Percentiles rank a stretch among this genome's conserved stretches.
Evolutionary conservation across 2,888 invertebrate genomes (phyloP).

Genomic region (Dryadula phaetusa): DNA sequence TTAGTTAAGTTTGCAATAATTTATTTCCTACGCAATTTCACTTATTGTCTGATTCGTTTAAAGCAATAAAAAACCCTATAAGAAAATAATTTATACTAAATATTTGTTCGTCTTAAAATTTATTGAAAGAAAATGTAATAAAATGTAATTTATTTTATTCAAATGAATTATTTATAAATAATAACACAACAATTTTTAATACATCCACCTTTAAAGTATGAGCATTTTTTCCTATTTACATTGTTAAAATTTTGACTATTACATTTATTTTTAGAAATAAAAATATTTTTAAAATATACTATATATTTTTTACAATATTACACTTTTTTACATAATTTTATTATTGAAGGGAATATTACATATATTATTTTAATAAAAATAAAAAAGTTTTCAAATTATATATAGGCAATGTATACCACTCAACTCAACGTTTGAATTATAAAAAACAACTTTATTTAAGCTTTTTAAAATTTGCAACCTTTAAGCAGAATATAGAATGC

Average conservation of each 20-base stretch:
- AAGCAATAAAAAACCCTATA: constrained; percentile 31
- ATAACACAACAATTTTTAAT: neutral
- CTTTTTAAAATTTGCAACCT: too few relatives aligned
- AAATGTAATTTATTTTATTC: neutral
- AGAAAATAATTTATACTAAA: neutral
- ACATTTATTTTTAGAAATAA: constrained; percentile 41
- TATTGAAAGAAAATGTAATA: neutral
- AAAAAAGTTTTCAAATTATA: too few relatives aligned
- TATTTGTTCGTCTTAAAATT: neutral
- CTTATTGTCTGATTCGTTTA: constrained; percentile 54
- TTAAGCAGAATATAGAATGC: too few relatives aligned
- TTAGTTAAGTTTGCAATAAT: neutral
- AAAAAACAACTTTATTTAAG: too few relatives aligned
- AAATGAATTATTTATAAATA: neutral
- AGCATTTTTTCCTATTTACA: constrained; percentile 41
- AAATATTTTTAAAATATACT: constrained; percentile 38
- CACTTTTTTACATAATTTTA: constrained; percentile 42
- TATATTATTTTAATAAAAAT: too few relatives aligned
- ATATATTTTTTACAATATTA: constrained; percentile 38
- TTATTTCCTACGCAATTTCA: constrained; percentile 37
- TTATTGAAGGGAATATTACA: constrained; percentile 53
- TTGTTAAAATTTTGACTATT: constrained; percentile 35
- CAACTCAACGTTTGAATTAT: too few relatives aligned
- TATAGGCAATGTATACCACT: too few relatives aligned
- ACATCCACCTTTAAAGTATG: constrained; percentile 26